Conservation (phyloP, 37 sponge, comb jelly and placozoan genomes). For the Spongilla lacustris region DNA sequence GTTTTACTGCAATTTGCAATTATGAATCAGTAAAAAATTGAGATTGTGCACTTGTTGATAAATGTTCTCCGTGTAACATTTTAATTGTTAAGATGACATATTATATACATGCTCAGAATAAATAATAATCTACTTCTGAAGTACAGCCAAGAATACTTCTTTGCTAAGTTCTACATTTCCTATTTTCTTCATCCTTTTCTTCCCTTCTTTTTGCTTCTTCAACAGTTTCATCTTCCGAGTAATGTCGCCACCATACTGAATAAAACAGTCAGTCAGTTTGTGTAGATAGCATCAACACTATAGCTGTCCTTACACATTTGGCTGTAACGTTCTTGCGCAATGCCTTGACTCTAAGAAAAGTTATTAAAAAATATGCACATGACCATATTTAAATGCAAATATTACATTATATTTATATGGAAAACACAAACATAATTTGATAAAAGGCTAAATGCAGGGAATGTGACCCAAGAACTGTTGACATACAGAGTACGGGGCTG, state of each 20-base stretch:
- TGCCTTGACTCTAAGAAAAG: constrained; percentile 67
- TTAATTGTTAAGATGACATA: no score
- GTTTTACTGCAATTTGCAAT: no score
- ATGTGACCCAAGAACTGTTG: no score
- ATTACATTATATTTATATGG: no score
- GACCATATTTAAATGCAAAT: no score
- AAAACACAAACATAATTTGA: no score
- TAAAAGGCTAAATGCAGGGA: no score
- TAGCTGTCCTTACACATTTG: constrained; percentile 78
- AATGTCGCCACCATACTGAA: constrained; percentile 95
- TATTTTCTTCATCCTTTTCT: constrained; percentile 69
- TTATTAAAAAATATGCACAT: background rate
- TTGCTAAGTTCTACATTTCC: constrained; percentile 84
- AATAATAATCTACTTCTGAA: constrained; percentile 42
- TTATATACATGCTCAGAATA: background rate
- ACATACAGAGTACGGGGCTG: no score
- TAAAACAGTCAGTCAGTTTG: background rate
- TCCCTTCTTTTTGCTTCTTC: constrained; percentile 85
- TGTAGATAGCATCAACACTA: background rate
- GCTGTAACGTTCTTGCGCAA: constrained; percentile 89
- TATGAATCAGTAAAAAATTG: no score
- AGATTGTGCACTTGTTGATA: no score
- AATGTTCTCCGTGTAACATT: no score
- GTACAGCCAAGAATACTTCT: constrained; percentile 75
- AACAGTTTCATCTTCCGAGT: constrained; percentile 88